Evolutionary conservation across 2,797 vertebrate genomes (phyloP), one percentile per base, ranked within the genome.

Genomic region (Borostomias antarcticus): DNA sequence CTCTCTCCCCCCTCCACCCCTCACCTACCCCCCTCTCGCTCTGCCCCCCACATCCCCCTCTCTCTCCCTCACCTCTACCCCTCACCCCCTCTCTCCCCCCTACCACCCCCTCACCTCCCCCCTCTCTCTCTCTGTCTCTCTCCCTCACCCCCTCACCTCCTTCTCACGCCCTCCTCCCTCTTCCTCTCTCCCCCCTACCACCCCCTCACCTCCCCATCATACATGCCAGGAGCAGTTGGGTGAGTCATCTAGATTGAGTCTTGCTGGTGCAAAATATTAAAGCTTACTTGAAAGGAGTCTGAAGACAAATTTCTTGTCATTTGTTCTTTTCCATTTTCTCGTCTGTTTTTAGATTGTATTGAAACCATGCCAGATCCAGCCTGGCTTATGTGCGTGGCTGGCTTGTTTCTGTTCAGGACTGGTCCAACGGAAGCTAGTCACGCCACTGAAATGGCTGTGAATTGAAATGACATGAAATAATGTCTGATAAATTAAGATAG

Each of bases 241-340:
- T 84, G 86, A 89, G 88, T 89, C 87, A 88, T 89, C 85, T 82
- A 81, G 78, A 82, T 86, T 90, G 92, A 89, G 87, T 84, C 75
- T 83, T 88, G 86, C 91, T 92, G 92, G 92, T 94, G 93, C 93
- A 92, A 92, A 92, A 92, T 90, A 93, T 91, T 92, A 90, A 93
- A 91, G 89, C 88, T 90, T 93, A 94, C 93, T 95, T 94, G 94
- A 94, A 94, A 79, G 68, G 60, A 76, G 60, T 58, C 68, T 76
- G 45, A 47, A 28, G 68, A 13, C 11, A 47, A 48, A 70, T 57
- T 30, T 73, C 52, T 52, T 70, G 52, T 65, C 47, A 5, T 66
- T 58, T 58, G 6, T 59, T 77, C 11, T 1, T 54, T 61, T 53
- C 61, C 68, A 47, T 43, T 29, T 5, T 64, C 9, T n/a, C n/a